Percentiles rank a stretch among this genome's conserved stretches.
phyloP scores from a whole-genome alignment of 2,888 invertebrate genomes.

The Mesorhabditis spiculigera region DNA sequence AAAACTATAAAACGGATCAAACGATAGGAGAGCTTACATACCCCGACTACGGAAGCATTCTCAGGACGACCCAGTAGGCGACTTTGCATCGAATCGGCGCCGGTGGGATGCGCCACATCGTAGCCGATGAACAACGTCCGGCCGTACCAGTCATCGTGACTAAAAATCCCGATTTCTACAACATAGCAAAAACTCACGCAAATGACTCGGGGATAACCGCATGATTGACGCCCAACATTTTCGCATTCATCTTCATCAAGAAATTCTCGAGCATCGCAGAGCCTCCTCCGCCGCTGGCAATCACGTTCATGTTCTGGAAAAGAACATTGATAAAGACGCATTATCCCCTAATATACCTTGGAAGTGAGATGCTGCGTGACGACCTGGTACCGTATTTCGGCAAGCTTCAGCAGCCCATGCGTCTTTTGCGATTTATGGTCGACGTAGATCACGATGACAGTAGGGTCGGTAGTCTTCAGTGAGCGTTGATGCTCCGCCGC shows the following conservation, averaged over 20 bases:
- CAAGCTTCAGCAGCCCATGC: slow-evolving; percentile 18
- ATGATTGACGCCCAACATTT: slow-evolving; percentile 2
- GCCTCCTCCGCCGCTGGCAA: no score
- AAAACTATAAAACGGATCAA: slow-evolving; percentile 23
- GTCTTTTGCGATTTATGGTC: neutral
- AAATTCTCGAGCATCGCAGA: neutral
- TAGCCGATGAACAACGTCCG: slow-evolving; percentile 17
- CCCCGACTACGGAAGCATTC: slow-evolving; percentile 23
- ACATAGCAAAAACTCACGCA: neutral
- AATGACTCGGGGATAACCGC: neutral
- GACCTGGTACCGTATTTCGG: slow-evolving; percentile 16
- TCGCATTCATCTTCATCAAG: slow-evolving; percentile 3
- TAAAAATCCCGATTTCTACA: neutral
- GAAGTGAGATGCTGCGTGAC: slow-evolving; percentile 21
- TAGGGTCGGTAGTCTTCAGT: neutral
- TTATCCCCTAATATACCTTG: slow-evolving; percentile 8
- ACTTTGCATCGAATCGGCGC: slow-evolving; percentile 7
- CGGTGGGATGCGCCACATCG: slow-evolving; percentile 27
- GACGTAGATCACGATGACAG: neutral
- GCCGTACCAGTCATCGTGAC: neutral
- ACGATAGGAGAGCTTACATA: slow-evolving; percentile 11
- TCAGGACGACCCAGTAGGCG: slow-evolving; percentile 11
- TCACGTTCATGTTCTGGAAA: no score
- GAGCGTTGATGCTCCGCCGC: neutral
- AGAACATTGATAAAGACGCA: neutral